phyloP scores from a whole-genome alignment of 2,113 vertebrate genomes.

The Ciconia boyciana region DNA sequence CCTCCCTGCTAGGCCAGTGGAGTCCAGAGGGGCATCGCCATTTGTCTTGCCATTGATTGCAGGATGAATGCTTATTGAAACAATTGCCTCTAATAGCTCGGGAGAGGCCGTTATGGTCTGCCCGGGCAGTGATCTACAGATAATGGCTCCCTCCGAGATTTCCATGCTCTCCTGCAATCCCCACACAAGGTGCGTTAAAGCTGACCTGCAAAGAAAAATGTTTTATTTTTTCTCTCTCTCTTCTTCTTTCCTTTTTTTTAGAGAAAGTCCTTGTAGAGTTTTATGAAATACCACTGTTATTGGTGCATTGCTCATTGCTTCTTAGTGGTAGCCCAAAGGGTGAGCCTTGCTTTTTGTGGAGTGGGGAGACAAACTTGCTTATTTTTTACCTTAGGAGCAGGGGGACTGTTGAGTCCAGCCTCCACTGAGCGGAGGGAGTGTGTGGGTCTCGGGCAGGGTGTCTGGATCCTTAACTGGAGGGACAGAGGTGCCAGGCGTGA shows the following conservation, averaged over 20 bases:
- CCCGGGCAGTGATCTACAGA: constrained; percentile 53
- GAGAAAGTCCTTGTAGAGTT: neutral
- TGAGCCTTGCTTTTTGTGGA: neutral
- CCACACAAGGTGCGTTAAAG: neutral
- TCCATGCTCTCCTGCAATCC: neutral
- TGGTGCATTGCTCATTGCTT: neutral
- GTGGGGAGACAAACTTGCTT: neutral
- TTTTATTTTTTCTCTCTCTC: neutral
- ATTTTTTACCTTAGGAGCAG: neutral
- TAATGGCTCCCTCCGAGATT: constrained; percentile 56
- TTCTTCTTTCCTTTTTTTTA: neutral
- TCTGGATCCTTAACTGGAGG: neutral
- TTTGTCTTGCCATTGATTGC: constrained; percentile 36
- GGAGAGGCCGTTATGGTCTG: constrained; percentile 61
- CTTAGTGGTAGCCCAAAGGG: neutral
- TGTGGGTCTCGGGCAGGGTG: neutral
- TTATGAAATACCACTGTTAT: neutral
- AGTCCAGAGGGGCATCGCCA: neutral
- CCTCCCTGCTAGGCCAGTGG: accelerated
- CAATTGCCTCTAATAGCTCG: constrained; percentile 65
- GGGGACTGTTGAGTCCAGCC: neutral
- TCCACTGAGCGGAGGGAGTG: neutral
- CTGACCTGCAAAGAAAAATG: neutral
- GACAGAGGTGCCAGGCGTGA: neutral
- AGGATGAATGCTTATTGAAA: constrained; percentile 63